Conservation (phyloP, 2,113 vertebrate genomes). For the Chauna torquata region DNA sequence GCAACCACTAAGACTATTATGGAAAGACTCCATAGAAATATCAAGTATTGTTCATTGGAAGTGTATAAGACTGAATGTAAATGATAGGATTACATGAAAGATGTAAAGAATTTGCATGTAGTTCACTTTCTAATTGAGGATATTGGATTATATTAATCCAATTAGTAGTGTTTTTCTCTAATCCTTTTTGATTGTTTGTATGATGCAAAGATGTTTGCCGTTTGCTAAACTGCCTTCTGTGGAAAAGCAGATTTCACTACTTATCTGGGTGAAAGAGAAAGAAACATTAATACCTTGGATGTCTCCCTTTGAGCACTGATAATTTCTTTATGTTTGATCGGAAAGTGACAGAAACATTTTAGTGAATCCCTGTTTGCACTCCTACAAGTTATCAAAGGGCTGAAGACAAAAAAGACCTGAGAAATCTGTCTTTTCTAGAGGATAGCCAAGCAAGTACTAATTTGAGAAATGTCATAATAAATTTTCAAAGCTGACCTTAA, state of each 20-base stretch:
- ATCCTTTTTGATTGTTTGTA: not conserved
- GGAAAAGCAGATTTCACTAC: not conserved
- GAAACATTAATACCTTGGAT: not conserved
- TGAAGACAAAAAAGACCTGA: not conserved
- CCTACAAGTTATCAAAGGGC: not conserved
- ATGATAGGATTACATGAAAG: not conserved
- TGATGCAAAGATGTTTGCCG: not conserved
- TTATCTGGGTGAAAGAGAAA: not conserved
- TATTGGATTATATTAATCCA: not conserved
- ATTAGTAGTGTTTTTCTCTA: not conserved
- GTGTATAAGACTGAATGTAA: not conserved
- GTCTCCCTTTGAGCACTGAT: not conserved
- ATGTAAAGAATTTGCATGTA: not conserved
- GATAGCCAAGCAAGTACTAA: not conserved
- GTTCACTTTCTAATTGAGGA: not conserved
- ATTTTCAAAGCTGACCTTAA: conserved; percentile 24
- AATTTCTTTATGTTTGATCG: not conserved
- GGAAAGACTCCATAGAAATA: not conserved
- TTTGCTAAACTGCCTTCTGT: not conserved
- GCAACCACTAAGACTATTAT: not conserved
- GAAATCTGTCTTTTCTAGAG: not conserved
- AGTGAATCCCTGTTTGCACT: not conserved
- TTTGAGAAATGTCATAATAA: not conserved
- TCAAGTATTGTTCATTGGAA: not conserved
- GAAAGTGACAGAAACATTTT: conserved; percentile 1